phyloP scores from a whole-genome alignment of 2,797 vertebrate species.

The Sphaeramia orbicularis region DNA sequence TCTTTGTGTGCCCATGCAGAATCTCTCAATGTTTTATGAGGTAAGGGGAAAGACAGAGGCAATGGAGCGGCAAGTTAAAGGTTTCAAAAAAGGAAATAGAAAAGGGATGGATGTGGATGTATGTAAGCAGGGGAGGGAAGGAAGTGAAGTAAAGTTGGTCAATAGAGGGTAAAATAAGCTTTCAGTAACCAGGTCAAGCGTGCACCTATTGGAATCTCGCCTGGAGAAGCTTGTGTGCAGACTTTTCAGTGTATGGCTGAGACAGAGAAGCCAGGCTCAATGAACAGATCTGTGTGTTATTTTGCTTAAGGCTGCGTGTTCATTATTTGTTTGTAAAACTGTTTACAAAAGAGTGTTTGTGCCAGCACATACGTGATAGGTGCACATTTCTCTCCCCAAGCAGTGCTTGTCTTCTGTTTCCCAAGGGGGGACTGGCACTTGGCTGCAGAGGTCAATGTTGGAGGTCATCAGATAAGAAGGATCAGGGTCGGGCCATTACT shows the following conservation, averaged over 20 bases:
- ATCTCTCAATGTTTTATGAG: constrained; percentile 15
- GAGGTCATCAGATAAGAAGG: constrained; percentile 81
- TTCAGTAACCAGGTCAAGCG: constrained; percentile 77
- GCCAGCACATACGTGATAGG: constrained; percentile 53
- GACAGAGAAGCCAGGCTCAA: constrained; percentile 5
- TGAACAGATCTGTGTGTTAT: constrained; percentile 39
- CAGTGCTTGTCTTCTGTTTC: constrained; percentile 48
- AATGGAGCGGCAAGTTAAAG: constrained; percentile 7
- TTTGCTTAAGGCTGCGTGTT: constrained; percentile 49
- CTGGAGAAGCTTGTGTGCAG: constrained; percentile 43
- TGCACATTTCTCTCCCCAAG: constrained; percentile 55
- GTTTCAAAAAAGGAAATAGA: constrained; percentile 54
- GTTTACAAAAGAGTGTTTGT: constrained; percentile 59
- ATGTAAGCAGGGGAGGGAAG: constrained; percentile 49
- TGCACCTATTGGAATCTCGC: constrained; percentile 66
- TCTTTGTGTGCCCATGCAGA: constrained; percentile 25
- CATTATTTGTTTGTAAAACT: constrained; percentile 64
- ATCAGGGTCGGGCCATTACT: constrained; percentile 72
- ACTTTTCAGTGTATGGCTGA: constrained; percentile 15
- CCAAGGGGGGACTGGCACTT: constrained; percentile 62
- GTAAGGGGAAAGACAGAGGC: constrained; percentile 1
- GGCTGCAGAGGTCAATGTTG: constrained; percentile 74
- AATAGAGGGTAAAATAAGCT: constrained; percentile 81
- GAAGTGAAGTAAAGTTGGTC: constrained; percentile 73
- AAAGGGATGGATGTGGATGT: constrained; percentile 44